Base-by-base conservation (phyloP, 2,113 vertebrate species). In the Apistogramma diplotaenia region DNA sequence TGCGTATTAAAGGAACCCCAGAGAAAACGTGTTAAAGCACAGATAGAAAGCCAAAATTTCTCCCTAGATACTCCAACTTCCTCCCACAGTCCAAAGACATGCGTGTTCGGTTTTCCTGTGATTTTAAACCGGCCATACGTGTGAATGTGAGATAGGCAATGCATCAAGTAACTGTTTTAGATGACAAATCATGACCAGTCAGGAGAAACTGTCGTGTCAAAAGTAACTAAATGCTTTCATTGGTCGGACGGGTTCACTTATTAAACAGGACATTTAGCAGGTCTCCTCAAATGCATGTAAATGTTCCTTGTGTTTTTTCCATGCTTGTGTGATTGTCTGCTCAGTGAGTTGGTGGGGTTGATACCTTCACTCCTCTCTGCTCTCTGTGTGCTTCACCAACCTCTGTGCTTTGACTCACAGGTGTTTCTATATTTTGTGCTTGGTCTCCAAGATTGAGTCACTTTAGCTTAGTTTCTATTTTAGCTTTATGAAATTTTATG, bases 161-260 rank as follows among this genome's bases (percentile, higher is more conserved):
- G 76, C 61, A 60, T 72, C 29, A 54, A 54, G 78, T 59, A 84
- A 86, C 43, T 72, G 51, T 12, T 65, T 67, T 60, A 54, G 21
- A 40, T 61, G 74, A 55, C 70, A 76, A 59, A 77, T 60, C 10
- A 70, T 4, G 23, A 76, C 54, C 56, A 77, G 55, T 87, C 76
- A 62, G 55, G 40, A 46, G 37, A 51, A 59, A 82, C 49, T 29
- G 25, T 51, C n/a, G 25, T 51, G 43, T 70, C 43, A 51, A 51
- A 16, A 51, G 65, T 25, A 8, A 31, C 65, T 70, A 70, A 51
- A 51, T 31, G 10, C 51, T 70, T 70, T 70, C 18, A 70, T 70
- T 27, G 4, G 65, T 70, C 2, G 3, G 65, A 70, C 25, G 13
- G 43, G 43, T 18, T 70, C 1, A 6, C 25, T 70, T 70, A 49